Evolutionary conservation across 2,797 vertebrate species (phyloP).

Genomic region (Denticeps clupeoides): DNA sequence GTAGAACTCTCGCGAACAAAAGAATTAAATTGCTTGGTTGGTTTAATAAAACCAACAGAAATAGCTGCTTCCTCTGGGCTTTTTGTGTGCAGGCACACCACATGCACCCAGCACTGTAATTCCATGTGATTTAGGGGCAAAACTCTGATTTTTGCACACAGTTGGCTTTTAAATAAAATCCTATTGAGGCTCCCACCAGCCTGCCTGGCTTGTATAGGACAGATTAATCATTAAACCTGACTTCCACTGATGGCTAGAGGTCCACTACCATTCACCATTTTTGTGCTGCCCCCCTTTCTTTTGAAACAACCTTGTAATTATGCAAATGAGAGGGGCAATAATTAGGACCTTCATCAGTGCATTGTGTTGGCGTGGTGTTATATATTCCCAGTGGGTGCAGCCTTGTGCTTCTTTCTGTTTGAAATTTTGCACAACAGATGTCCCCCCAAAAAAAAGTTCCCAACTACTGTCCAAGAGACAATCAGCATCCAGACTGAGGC

Average conservation of each 20-base stretch:
- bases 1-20: constrained; percentile 99
- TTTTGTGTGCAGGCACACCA: constrained; percentile 94
- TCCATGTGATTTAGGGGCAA: constrained; percentile 99
- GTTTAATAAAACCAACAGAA: constrained; percentile 99
- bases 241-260: constrained; percentile 57
- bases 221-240: constrained; percentile 90
- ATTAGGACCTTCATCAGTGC: constrained; percentile 59
- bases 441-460: constrained; percentile 26
- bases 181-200: constrained; percentile 87
- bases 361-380: constrained; percentile 48
- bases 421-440: constrained; percentile 42
- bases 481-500: no score
- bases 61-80: constrained; percentile 99
- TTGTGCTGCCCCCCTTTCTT: constrained; percentile 55
- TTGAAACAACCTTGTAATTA: constrained; percentile 64
- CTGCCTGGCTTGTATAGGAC: constrained; percentile 76
- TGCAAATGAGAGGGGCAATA: constrained; percentile 68
- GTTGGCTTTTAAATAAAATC: constrained; percentile 98
- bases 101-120: constrained; percentile 96
- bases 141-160: constrained; percentile 98
- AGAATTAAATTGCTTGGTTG: constrained; percentile 99
- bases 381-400: constrained; percentile 38
- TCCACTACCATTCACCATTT: constrained; percentile 70
- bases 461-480: not conserved
- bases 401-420: constrained; percentile 30